These are phyloP conservation scores for Crenuchus spilurus DNA, from an alignment of 2,797 vertebrate species.

Conservation along the genomic window DNA sequence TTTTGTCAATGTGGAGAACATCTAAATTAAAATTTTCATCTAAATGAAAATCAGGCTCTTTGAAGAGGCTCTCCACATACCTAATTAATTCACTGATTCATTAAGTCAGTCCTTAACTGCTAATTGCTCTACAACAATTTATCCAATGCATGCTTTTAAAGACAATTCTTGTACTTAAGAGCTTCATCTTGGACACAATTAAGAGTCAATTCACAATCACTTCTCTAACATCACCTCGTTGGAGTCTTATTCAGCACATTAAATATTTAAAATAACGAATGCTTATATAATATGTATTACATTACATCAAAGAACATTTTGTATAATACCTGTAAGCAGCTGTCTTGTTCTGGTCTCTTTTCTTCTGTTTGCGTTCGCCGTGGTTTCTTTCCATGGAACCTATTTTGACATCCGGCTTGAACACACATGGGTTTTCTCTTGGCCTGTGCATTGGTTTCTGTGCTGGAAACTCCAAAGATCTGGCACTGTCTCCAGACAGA, in stretches of 20 bases:
- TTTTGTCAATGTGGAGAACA: conserved; percentile 22
- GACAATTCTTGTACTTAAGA: too few relatives aligned
- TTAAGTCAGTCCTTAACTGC: not conserved
- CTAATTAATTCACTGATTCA: too few relatives aligned
- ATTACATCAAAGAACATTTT: not conserved
- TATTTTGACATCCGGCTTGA: conserved; percentile 70
- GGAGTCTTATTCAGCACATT: not conserved
- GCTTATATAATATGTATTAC: conserved; percentile 31
- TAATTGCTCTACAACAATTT: not conserved
- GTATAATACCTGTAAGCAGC: conserved; percentile 84
- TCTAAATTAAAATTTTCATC: conserved; percentile 16
- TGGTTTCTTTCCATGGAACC: conserved; percentile 61
- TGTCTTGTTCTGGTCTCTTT: conserved; percentile 94
- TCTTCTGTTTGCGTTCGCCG: conserved; percentile 91
- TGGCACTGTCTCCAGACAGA: conserved; percentile 78
- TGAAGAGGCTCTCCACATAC: too few relatives aligned
- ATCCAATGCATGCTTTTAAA: not conserved
- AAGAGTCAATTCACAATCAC: not conserved
- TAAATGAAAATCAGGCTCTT: too few relatives aligned
- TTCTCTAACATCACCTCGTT: not conserved
- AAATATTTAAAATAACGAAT: conserved; percentile 39
- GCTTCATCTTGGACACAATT: too few relatives aligned
- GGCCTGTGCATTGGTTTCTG: conserved; percentile 69
- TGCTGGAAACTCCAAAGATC: conserved; percentile 55
- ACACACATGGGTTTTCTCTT: conserved; percentile 75